Conservation (phyloP, 2,797 vertebrate species). For the Tinamus major region DNA sequence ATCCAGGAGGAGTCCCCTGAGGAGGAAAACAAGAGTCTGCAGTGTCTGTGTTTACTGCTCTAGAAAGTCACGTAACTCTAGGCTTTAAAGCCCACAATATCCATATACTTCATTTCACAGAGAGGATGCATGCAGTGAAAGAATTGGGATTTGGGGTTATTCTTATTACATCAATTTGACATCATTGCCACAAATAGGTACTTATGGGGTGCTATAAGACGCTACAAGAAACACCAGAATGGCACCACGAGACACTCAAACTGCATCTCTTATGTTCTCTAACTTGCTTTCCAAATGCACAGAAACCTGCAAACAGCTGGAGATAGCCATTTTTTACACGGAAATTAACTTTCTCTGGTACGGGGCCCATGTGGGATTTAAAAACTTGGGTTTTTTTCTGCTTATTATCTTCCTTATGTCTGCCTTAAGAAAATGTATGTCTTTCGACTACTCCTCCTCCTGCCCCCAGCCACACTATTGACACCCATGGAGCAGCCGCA, state of each 20-base stretch:
- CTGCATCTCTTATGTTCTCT: neutral
- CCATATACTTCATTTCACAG: neutral
- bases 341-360: neutral
- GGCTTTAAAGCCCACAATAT: neutral
- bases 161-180: neutral
- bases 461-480: neutral
- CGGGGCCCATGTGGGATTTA: accelerated
- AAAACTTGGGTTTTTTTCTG: neutral
- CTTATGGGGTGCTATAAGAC: neutral
- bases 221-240: neutral
- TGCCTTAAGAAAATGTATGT: neutral
- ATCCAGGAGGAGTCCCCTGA: neutral
- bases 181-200: neutral
- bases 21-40: neutral
- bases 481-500: neutral
- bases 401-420: neutral
- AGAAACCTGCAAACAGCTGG: neutral
- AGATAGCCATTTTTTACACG: neutral
- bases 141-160: neutral
- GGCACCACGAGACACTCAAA: neutral
- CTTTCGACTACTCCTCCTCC: too few relatives aligned
- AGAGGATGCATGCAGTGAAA: neutral
- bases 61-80: neutral
- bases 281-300: neutral
- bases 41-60: neutral